Percentiles rank a stretch among this genome's conserved stretches.
phyloP scores from a whole-genome alignment of 2,113 vertebrate species.

The Rhineura floridana region DNA sequence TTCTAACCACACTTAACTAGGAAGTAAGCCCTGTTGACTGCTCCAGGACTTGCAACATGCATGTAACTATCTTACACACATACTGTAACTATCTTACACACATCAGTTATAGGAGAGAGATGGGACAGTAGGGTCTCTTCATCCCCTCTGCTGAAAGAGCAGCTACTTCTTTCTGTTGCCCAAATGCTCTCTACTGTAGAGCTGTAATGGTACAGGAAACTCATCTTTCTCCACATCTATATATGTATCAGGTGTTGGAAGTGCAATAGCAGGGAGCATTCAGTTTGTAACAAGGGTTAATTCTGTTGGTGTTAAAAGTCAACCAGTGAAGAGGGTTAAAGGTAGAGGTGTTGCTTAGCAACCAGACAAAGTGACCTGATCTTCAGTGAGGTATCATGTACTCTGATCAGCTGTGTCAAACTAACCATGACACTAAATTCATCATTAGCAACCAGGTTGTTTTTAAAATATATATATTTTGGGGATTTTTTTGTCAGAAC shows the following conservation, averaged over 20 bases:
- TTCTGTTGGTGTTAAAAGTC: too few relatives aligned
- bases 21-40: background rate
- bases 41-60: background rate
- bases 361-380: too few relatives aligned
- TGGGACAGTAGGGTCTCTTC: too few relatives aligned
- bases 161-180: background rate
- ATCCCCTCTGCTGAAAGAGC: too few relatives aligned
- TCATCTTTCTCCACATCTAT: background rate
- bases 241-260: too few relatives aligned
- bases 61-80: slow-evolving; percentile 50
- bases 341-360: too few relatives aligned
- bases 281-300: too few relatives aligned
- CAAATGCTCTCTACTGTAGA: background rate
- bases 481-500: background rate
- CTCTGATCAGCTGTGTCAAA: too few relatives aligned
- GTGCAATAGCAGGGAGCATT: too few relatives aligned
- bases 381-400: too few relatives aligned
- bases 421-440: background rate
- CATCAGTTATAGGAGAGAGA: slow-evolving; percentile 38
- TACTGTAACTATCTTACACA: slow-evolving; percentile 46
- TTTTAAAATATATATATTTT: background rate
- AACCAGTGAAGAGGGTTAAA: too few relatives aligned
- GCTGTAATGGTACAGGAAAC: background rate
- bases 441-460: background rate
- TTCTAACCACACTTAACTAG: background rate